Evolutionary conservation across 2,888 invertebrate species (phyloP).

Genomic region (Cybosia mesomella): DNA sequence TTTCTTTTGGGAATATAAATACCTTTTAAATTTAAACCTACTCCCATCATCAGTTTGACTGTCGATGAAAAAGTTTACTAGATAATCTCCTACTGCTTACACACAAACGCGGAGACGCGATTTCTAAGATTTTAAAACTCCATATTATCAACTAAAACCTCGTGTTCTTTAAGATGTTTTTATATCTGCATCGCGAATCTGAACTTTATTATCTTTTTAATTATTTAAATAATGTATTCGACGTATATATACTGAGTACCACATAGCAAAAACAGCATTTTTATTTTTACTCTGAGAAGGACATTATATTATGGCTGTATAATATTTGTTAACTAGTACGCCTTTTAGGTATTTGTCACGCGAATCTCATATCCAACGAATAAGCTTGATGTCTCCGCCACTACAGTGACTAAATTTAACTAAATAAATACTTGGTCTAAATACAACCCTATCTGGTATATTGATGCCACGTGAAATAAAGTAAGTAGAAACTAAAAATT

Average conservation of each 20-base stretch:
- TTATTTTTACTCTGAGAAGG: too few relatives aligned
- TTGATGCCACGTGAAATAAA: constrained; percentile 48
- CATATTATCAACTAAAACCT: constrained; percentile 24
- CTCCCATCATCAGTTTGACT: constrained; percentile 72
- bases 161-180: background rate
- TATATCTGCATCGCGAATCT: background rate
- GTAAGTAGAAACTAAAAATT: constrained; percentile 28
- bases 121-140: constrained; percentile 58
- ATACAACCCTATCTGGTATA: constrained; percentile 71
- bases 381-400: constrained; percentile 44
- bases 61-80: constrained; percentile 56
- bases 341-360: background rate
- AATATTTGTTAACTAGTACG: background rate
- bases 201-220: background rate
- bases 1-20: constrained; percentile 47
- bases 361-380: background rate
- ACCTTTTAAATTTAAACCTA: constrained; percentile 37
- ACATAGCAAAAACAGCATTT: too few relatives aligned
- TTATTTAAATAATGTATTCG: background rate
- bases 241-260: too few relatives aligned
- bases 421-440: constrained; percentile 79
- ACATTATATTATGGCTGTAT: background rate
- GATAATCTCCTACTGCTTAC: constrained; percentile 39
- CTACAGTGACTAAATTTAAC: constrained; percentile 61
- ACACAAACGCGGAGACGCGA: constrained; percentile 52